Percentiles rank a stretch among this genome's conserved stretches.
Conservation (phyloP, 2,888 invertebrate species). For the Andrena bucephala region DNA sequence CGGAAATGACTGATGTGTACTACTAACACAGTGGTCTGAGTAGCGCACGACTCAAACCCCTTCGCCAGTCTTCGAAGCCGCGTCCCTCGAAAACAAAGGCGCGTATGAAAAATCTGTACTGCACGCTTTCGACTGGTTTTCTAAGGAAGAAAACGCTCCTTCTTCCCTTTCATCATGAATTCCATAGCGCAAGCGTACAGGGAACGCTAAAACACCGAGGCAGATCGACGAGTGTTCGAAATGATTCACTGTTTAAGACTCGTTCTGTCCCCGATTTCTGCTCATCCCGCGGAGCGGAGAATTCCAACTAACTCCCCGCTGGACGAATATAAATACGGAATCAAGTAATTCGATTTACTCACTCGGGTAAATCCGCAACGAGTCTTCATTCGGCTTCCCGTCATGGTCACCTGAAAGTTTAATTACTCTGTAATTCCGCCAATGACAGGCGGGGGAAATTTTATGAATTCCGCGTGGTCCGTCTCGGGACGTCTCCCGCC, state of each 20-base stretch:
- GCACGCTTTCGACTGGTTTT: neutral
- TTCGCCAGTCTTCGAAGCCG: neutral
- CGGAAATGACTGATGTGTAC: neutral
- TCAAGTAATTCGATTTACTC: conserved; percentile 68
- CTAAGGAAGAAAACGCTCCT: neutral
- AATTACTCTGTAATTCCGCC: conserved; percentile 43
- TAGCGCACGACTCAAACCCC: too few species aligned
- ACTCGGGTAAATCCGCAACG: conserved; percentile 80
- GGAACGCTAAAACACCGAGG: neutral
- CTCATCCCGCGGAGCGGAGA: neutral
- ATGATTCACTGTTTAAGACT: neutral
- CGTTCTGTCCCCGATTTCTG: neutral
- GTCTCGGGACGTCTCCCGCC: neutral
- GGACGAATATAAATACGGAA: conserved; percentile 53
- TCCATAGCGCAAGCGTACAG: neutral
- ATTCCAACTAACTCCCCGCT: conserved; percentile 15
- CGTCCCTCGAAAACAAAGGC: neutral
- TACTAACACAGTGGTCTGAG: too few species aligned
- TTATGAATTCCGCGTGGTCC: neutral
- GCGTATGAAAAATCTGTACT: neutral
- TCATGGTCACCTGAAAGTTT: conserved; percentile 57
- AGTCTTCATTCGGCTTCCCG: conserved; percentile 57
- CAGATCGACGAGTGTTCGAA: neutral
- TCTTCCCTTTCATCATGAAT: neutral
- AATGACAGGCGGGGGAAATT: conserved; percentile 13